Evolutionary conservation across 1,140 invertebrate species (phyloP).

Genomic region (Drosophila micromelanica): DNA sequence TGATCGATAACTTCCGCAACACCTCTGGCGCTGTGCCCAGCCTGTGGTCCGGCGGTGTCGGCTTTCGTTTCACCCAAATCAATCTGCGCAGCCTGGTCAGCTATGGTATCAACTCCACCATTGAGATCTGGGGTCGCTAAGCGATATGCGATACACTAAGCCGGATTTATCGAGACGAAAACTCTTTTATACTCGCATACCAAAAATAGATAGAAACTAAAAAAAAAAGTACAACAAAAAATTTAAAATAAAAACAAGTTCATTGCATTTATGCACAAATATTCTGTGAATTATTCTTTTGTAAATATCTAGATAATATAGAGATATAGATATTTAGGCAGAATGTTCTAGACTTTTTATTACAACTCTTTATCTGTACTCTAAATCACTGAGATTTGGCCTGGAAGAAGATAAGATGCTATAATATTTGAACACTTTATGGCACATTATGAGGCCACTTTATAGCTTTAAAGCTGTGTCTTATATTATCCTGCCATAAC

Average conservation of each 20-base stretch:
- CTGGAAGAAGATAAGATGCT: not conserved
- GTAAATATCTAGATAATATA: too few species aligned
- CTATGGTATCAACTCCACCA: constrained; percentile 67
- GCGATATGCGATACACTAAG: too few species aligned
- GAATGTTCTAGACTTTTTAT: too few species aligned
- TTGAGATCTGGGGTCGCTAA: constrained; percentile 71
- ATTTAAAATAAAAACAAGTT: not conserved
- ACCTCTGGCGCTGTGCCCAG: constrained; percentile 58
- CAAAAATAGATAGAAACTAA: constrained; percentile 11
- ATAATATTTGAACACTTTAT: not conserved
- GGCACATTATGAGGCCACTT: not conserved
- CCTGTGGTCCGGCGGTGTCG: constrained; percentile 62
- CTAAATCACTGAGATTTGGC: too few species aligned
- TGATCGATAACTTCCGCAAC: constrained; percentile 77
- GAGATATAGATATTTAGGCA: too few species aligned
- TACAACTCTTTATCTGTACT: too few species aligned
- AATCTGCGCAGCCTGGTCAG: constrained; percentile 57
- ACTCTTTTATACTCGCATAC: not conserved
- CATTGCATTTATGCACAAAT: not conserved
- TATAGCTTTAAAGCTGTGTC: constrained; percentile 2
- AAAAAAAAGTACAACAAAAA: constrained; percentile 1
- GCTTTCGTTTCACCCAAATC: constrained; percentile 43
- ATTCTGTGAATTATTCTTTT: too few species aligned
- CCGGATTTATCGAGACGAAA: not conserved
- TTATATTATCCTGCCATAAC: constrained; percentile 18